Evolutionary conservation across 2,888 invertebrate genomes (phyloP).

Genomic region (Oxyteleia sp.): DNA sequence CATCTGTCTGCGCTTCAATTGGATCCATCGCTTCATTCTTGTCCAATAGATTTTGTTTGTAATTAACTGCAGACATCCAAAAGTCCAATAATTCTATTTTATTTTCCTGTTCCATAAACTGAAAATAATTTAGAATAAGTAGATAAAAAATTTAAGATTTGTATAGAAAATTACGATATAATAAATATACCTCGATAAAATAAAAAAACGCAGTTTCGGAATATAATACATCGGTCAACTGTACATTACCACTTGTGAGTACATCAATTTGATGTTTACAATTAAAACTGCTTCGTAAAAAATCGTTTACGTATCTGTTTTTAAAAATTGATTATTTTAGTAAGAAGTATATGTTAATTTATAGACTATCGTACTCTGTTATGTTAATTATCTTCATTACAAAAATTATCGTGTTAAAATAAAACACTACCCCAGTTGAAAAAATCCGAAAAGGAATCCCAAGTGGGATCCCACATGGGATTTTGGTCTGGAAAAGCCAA

Average conservation of each 20-base stretch:
- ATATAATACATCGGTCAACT: conserved; percentile 95
- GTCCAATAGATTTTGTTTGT: conserved; percentile 91
- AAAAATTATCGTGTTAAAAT: no score
- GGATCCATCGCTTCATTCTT: conserved; percentile 89
- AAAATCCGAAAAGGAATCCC: no score
- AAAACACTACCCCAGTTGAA: no score
- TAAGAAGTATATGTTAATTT: no score
- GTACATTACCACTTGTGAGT: conserved; percentile 93
- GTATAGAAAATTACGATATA: background rate
- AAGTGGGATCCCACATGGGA: no score
- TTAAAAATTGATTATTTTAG: no score
- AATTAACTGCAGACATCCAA: conserved; percentile 96
- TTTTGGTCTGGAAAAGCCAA: no score
- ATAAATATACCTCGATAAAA: conserved; percentile 93
- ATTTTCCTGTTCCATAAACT: conserved; percentile 96
- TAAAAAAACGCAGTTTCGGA: conserved; percentile 97
- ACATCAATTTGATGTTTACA: conserved; percentile 98
- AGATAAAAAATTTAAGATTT: background rate
- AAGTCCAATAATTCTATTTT: conserved; percentile 94
- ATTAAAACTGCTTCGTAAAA: conserved; percentile 94
- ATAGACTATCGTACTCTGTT: no score
- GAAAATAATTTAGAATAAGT: conserved; percentile 15
- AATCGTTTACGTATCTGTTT: conserved; percentile 92
- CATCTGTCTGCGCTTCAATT: conserved; percentile 95
- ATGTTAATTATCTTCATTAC: no score